Conservation (phyloP, 2,888 invertebrate species). For the Apomyelois bistriatella region DNA sequence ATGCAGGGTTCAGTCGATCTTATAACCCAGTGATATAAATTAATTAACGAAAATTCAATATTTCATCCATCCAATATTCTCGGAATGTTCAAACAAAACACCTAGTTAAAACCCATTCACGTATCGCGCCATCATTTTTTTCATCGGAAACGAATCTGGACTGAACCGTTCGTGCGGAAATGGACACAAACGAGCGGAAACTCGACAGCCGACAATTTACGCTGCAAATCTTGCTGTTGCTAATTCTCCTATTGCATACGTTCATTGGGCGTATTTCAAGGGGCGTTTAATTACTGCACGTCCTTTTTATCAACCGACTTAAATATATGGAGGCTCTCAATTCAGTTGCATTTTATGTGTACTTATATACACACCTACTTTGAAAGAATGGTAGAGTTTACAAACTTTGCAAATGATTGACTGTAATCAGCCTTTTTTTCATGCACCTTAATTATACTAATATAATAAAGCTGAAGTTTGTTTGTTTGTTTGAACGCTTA, state of each 20-base stretch:
- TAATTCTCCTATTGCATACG: not conserved
- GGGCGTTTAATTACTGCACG: not conserved
- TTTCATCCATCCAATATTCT: not conserved
- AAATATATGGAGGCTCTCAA: too few relatives aligned
- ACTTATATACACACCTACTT: too few relatives aligned
- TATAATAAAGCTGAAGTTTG: too few relatives aligned
- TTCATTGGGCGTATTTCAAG: not conserved
- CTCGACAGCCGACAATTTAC: slow-evolving; percentile 1
- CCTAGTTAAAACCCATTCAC: not conserved
- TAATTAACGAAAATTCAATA: not conserved
- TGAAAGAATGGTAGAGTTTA: too few relatives aligned
- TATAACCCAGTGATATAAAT: not conserved
- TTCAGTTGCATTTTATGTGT: too few relatives aligned
- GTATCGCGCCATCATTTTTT: not conserved
- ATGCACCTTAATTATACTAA: too few relatives aligned
- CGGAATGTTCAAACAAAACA: not conserved
- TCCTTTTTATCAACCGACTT: too few relatives aligned
- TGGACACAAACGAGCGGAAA: slow-evolving; percentile 9
- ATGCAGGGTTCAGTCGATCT: too few relatives aligned
- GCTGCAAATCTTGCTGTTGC: not conserved
- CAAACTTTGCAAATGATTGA: too few relatives aligned
- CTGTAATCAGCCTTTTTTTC: too few relatives aligned
- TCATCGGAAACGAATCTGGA: slow-evolving; percentile 3
- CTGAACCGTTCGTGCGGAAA: slow-evolving; percentile 5
- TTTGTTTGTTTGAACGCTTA: too few relatives aligned